Evolutionary conservation across 2,797 vertebrate genomes (phyloP).

Genomic region (Gouania willdenowi): DNA sequence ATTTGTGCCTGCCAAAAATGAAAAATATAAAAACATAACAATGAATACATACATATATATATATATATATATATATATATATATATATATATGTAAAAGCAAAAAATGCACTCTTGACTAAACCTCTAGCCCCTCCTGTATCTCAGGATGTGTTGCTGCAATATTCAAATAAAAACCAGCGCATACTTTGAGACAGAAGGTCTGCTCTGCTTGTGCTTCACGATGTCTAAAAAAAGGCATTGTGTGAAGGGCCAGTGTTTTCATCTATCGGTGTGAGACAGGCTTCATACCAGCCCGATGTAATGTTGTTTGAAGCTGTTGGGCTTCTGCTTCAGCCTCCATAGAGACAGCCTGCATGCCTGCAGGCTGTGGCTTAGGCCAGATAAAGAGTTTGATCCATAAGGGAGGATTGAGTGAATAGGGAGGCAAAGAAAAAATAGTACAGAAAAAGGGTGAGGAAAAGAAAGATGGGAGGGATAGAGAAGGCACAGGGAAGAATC

Average conservation of each 20-base stretch:
- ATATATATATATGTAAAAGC: too few species aligned
- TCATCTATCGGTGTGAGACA: slow-evolving; percentile 64
- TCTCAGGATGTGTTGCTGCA: slow-evolving; percentile 16
- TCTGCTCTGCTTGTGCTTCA: slow-evolving; percentile 37
- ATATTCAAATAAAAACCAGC: slow-evolving; percentile 30
- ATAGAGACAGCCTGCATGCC: slow-evolving; percentile 63
- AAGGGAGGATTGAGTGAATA: slow-evolving; percentile 46
- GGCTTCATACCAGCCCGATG: slow-evolving; percentile 64
- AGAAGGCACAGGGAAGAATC: slow-evolving; percentile 12
- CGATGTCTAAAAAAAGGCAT: slow-evolving; percentile 45
- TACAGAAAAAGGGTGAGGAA: slow-evolving; percentile 34
- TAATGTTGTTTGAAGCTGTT: slow-evolving; percentile 70
- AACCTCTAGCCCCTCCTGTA: slow-evolving; percentile 13
- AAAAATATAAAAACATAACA: too few species aligned
- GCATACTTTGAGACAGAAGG: slow-evolving; percentile 35
- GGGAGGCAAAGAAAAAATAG: slow-evolving; percentile 35
- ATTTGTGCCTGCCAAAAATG: too few species aligned
- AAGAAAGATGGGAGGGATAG: slow-evolving; percentile 20
- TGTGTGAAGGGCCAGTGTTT: slow-evolving; percentile 50
- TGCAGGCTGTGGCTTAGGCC: slow-evolving; percentile 70
- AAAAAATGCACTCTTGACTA: slow-evolving; percentile 12
- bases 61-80: too few species aligned
- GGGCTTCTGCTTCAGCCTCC: slow-evolving; percentile 61
- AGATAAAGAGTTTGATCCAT: slow-evolving; percentile 73
- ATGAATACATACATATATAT: too few species aligned